Conservation (phyloP, 2,888 invertebrate species). For the Euphydryas editha region DNA sequence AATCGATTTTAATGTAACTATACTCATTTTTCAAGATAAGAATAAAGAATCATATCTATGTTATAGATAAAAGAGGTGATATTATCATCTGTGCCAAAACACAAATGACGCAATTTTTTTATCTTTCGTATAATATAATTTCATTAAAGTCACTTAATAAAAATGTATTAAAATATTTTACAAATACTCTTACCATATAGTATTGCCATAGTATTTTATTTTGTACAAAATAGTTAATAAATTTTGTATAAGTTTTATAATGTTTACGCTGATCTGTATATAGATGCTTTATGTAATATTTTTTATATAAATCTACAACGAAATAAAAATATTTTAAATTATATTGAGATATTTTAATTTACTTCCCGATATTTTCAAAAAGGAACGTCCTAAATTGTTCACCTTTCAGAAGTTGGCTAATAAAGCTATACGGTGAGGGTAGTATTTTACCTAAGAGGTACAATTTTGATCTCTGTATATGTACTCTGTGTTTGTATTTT, state of each 20-base stretch:
- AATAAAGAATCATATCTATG: neutral
- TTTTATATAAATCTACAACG: slow-evolving; percentile 29
- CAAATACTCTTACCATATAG: slow-evolving; percentile 30
- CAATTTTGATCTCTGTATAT: too few species aligned
- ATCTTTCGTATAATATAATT: neutral
- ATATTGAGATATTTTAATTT: neutral
- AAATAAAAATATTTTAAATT: slow-evolving; percentile 46
- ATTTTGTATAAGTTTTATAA: slow-evolving; percentile 13
- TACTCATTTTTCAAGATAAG: too few species aligned
- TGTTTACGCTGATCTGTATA: slow-evolving; percentile 13
- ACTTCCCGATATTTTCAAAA: neutral
- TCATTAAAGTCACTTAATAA: neutral
- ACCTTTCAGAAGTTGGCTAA: too few species aligned
- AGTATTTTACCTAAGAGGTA: too few species aligned
- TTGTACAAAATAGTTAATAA: slow-evolving; percentile 35
- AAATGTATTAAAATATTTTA: neutral
- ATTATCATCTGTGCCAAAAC: slow-evolving; percentile 3
- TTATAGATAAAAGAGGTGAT: neutral
- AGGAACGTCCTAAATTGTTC: too few species aligned
- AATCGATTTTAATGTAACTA: neutral
- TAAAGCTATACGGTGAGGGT: too few species aligned
- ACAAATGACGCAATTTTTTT: slow-evolving; percentile 2
- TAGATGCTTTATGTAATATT: slow-evolving; percentile 13
- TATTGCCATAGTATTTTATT: slow-evolving; percentile 42
- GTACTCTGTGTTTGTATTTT: too few species aligned